These are phyloP conservation scores for Plecturocebus donacophilus DNA, from an alignment of 2,113 vertebrate genomes.

Conservation along the genomic window DNA sequence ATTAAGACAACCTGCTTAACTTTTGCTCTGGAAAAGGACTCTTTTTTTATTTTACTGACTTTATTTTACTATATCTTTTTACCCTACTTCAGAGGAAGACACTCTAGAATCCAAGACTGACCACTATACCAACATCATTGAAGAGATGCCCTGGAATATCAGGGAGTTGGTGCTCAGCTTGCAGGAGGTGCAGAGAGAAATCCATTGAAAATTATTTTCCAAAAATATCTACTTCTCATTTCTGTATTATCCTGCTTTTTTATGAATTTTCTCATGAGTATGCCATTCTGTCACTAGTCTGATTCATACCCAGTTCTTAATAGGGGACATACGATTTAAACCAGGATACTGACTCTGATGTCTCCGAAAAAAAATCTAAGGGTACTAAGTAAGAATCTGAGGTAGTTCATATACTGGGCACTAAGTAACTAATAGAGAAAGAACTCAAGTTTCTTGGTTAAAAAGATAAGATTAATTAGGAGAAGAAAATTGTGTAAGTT, in stretches of 20 bases:
- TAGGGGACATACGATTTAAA: neutral
- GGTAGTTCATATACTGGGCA: neutral
- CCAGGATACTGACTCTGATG: neutral
- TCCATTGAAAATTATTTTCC: no score
- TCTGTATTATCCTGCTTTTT: neutral
- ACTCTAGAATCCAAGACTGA: neutral
- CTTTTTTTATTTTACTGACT: neutral
- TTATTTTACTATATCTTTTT: neutral
- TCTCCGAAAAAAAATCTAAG: neutral
- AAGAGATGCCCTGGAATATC: neutral
- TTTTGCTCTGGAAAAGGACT: neutral
- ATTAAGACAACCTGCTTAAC: neutral
- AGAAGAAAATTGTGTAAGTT: neutral
- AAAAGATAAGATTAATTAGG: neutral
- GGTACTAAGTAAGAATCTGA: neutral
- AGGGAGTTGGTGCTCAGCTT: neutral
- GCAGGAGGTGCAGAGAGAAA: neutral
- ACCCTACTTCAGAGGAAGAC: neutral
- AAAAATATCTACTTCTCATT: neutral
- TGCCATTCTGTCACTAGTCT: neutral
- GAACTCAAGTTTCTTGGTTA: neutral
- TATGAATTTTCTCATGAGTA: neutral
- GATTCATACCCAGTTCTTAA: neutral
- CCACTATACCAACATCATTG: neutral
- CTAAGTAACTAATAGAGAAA: neutral